A percentile compares a stretch with the other conserved stretches of the same genome.
phyloP scores from a whole-genome alignment of 2,797 vertebrate genomes.

The Enteromius thamalakanensis region DNA sequence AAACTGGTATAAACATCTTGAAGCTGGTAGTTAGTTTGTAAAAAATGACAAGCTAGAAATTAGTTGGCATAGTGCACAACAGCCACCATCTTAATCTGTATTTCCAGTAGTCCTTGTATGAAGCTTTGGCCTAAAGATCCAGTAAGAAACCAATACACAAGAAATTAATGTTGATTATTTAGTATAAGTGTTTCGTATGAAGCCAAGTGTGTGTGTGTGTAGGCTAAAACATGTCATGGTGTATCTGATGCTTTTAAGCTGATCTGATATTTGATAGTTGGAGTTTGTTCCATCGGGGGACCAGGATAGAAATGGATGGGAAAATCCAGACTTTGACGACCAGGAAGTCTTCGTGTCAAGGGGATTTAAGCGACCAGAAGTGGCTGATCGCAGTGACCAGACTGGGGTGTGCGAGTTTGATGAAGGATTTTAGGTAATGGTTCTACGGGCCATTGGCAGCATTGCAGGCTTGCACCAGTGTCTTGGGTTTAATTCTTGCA shows the following conservation, averaged over 20 bases:
- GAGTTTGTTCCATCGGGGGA: not conserved
- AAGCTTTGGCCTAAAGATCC: not conserved
- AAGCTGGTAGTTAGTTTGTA: not conserved
- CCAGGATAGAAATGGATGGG: not conserved
- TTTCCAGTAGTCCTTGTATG: not conserved
- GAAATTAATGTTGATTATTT: not conserved
- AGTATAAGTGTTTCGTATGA: not conserved
- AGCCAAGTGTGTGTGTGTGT: not conserved
- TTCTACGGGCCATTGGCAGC: slow-evolving; percentile 15
- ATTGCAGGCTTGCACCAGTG: slow-evolving; percentile 25
- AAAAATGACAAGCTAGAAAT: not conserved
- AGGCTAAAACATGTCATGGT: not conserved
- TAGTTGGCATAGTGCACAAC: not conserved
- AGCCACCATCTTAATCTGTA: not conserved
- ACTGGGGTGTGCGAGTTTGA: slow-evolving; percentile 21
- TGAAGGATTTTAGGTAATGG: slow-evolving; percentile 46
- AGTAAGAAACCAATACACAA: not conserved
- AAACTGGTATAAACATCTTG: not conserved
- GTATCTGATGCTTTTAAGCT: not conserved
- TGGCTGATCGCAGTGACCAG: slow-evolving; percentile 17
- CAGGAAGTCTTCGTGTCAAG: not conserved
- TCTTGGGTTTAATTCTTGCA: slow-evolving; percentile 37
- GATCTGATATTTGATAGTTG: slow-evolving; percentile 7
- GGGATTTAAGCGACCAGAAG: slow-evolving; percentile 25
- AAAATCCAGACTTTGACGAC: slow-evolving; percentile 13